Base-by-base conservation (phyloP, 2,888 invertebrate species). In the Sussaba pulchella region DNA sequence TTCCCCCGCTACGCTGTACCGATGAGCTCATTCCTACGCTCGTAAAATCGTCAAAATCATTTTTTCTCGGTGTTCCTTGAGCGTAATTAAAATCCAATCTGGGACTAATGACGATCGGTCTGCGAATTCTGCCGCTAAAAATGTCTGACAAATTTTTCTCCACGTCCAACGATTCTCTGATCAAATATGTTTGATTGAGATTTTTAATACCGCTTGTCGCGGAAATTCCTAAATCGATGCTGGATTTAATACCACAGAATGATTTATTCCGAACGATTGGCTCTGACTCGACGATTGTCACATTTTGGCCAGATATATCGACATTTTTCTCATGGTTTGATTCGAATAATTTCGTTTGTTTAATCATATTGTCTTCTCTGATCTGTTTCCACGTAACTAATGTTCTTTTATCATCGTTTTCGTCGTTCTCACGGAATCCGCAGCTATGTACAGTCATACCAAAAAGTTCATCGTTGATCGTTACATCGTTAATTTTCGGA, bases 401-500 rank as follows among this genome's bases (percentile, higher is more conserved):
- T 50, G 82, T 77, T 3, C 47, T 52, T 0, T 78, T 78, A 19
- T 69, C 9, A 19, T 24, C 12, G 3, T 43, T 66, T 14, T 63
- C 50, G 3, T 14, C 76, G 17, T 84, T 72, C 39, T 84, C 81
- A 8, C 50, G 9, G n/a, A 36, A 0, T 31, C 57, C 71, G 54
- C 86, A 90, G 6, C 88, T 88, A 10, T 90, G 88, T 2, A 93
- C 92, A 0, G 87, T 91, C 74, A 93, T 84, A 31, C 89, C 91
- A 21, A 87, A 76, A 0, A 88, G 81, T 2, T 88, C 83, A 12
- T 85, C 83, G 79, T 93, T 93, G 1, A 93, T 88, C 17, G 87
- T 82, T 1, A 88, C 75, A 43, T 90, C 88, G 83, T 93, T 93
- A n/a, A 93, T 63, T 88, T 91, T 92, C 10, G 88, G 87, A 61